Evolutionary conservation across 2,888 invertebrate genomes (phyloP).

Genomic region (Abscondita cerata): DNA sequence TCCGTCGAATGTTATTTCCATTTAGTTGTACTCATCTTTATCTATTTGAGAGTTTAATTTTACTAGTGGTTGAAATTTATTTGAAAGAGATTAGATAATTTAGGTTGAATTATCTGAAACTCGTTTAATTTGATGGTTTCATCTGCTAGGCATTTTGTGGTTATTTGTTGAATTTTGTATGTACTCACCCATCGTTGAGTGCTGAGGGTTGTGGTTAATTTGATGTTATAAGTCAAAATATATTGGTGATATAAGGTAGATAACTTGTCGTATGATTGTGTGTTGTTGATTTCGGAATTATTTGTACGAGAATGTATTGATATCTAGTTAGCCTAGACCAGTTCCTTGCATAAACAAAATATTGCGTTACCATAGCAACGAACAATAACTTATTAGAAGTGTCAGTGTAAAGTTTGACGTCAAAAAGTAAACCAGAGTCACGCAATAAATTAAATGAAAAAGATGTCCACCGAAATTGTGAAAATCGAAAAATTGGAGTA

Average conservation of each 20-base stretch:
- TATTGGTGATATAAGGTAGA: not conserved
- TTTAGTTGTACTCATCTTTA: too few relatives aligned
- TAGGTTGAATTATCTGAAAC: not conserved
- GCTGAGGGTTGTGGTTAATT: not conserved
- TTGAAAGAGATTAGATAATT: not conserved
- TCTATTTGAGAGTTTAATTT: slow-evolving; percentile 7
- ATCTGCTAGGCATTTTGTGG: not conserved
- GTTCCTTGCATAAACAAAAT: too few relatives aligned
- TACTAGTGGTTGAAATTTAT: not conserved
- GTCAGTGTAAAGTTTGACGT: too few relatives aligned
- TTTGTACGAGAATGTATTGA: too few relatives aligned
- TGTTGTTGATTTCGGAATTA: slow-evolving; percentile 1
- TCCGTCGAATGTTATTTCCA: too few relatives aligned
- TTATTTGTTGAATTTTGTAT: not conserved
- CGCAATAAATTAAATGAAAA: too few relatives aligned
- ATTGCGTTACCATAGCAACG: too few relatives aligned
- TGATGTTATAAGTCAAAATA: not conserved
- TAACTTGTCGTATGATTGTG: not conserved
- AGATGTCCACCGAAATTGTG: too few relatives aligned
- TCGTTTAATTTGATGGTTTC: slow-evolving; percentile 4
- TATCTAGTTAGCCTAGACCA: too few relatives aligned
- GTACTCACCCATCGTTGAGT: not conserved
- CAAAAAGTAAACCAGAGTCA: too few relatives aligned
- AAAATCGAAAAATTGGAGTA: too few relatives aligned
- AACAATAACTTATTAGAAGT: too few relatives aligned